Percentiles rank a stretch among this genome's conserved stretches.
phyloP scores from a whole-genome alignment of 2,797 vertebrate genomes.

The Nannoperca australis region DNA sequence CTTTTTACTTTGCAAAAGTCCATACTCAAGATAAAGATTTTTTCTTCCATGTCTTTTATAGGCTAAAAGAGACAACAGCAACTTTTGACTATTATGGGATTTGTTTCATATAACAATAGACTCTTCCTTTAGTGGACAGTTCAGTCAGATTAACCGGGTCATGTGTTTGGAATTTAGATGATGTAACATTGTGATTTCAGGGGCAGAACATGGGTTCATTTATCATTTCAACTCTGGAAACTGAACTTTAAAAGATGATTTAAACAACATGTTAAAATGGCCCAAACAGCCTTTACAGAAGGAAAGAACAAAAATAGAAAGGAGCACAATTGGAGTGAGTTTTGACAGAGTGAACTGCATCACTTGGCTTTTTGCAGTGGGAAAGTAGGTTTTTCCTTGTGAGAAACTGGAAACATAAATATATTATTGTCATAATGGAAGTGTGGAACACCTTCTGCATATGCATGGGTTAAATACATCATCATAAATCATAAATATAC shows the following conservation, averaged over 20 bases:
- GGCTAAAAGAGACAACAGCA: too few relatives aligned
- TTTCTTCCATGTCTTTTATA: too few relatives aligned
- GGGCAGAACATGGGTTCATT: too few relatives aligned
- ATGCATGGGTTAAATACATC: too few relatives aligned
- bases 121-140: neutral
- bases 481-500: too few relatives aligned
- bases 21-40: neutral
- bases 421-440: constrained; percentile 7
- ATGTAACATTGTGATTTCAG: neutral
- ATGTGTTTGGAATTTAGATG: neutral
- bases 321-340: neutral
- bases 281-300: neutral
- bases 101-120: too few relatives aligned
- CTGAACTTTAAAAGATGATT: neutral
- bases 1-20: neutral
- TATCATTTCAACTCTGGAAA: neutral
- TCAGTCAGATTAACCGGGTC: neutral
- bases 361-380: neutral
- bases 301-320: neutral
- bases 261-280: neutral
- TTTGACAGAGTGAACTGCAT: neutral
- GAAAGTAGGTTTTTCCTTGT: neutral
- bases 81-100: too few relatives aligned
- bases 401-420: constrained; percentile 9
- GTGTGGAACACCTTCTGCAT: neutral